Evolutionary conservation across 2,797 vertebrate species (phyloP).

Genomic region (Remorina albescens): DNA sequence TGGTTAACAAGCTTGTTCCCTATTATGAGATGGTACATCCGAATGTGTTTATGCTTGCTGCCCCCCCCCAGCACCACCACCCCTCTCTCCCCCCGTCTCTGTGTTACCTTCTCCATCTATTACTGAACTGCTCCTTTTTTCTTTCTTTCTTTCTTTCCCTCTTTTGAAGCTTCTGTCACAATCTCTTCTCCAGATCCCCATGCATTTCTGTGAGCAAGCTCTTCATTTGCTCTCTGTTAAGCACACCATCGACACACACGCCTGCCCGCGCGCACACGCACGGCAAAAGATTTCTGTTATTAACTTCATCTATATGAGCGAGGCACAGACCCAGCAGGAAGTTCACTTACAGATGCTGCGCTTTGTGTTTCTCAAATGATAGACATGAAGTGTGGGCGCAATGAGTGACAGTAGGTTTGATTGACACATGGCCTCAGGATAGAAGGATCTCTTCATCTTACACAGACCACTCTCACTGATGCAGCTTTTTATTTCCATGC

Average conservation of each 20-base stretch:
- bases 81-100: too few relatives aligned
- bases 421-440: slow-evolving; percentile 57
- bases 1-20: slow-evolving; percentile 61
- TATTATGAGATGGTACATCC: slow-evolving; percentile 35
- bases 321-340: slow-evolving; percentile 21
- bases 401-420: slow-evolving; percentile 52
- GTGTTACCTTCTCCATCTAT: slow-evolving; percentile 4
- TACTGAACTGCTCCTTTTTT: slow-evolving; percentile 3
- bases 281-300: slow-evolving; percentile 9
- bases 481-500: slow-evolving; percentile 29
- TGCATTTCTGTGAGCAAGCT: not conserved
- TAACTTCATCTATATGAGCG: slow-evolving; percentile 9
- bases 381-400: slow-evolving; percentile 28
- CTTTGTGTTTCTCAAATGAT: slow-evolving; percentile 22
- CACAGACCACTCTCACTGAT: slow-evolving; percentile 29
- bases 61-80: too few relatives aligned
- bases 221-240: not conserved
- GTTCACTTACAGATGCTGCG: slow-evolving; percentile 1
- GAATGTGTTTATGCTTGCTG: slow-evolving; percentile 10
- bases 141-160: slow-evolving; percentile 3
- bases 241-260: not conserved
- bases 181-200: not conserved
- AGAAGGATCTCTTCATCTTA: slow-evolving; percentile 42
- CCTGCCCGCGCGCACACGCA: not conserved
- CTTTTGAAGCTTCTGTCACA: not conserved